phyloP scores from a whole-genome alignment of 2,797 vertebrate species.

The Sebastes steindachneri region DNA sequence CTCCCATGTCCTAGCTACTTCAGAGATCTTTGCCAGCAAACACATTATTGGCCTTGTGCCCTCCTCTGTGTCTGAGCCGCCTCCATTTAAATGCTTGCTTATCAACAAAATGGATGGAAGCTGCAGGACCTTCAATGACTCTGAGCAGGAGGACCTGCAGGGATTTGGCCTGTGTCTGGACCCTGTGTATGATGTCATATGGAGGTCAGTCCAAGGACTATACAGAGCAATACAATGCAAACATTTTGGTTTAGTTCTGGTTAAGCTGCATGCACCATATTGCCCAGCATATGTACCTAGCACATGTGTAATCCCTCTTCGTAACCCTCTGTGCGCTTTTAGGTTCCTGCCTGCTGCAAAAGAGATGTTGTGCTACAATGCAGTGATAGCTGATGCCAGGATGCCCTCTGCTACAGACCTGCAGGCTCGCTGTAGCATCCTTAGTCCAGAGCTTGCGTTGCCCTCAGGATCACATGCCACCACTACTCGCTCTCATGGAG shows the following conservation, averaged over 20 bases:
- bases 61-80: constrained; percentile 93
- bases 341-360: constrained; percentile 92
- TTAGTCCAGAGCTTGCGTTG: constrained; percentile 95
- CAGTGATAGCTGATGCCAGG: constrained; percentile 96
- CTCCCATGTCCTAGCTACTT: constrained; percentile 96
- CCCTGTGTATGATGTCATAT: constrained; percentile 98
- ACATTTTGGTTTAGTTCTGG: neutral
- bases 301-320: neutral
- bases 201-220: constrained; percentile 88
- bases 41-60: constrained; percentile 98
- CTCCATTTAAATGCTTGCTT: constrained; percentile 97
- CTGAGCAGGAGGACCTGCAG: constrained; percentile 98
- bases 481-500: constrained; percentile 96
- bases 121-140: constrained; percentile 98
- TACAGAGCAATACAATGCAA: neutral
- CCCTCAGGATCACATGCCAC: constrained; percentile 93
- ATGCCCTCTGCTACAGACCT: constrained; percentile 92
- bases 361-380: constrained; percentile 98
- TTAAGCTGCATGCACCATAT: neutral
- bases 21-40: constrained; percentile 99
- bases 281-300: neutral
- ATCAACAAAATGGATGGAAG: constrained; percentile 99
- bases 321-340: neutral
- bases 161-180: constrained; percentile 98
- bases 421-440: constrained; percentile 93